A percentile compares a stretch with the other conserved stretches of the same genome.
phyloP scores from a whole-genome alignment of 2,888 invertebrate species.

The Odontothrips loti region DNA sequence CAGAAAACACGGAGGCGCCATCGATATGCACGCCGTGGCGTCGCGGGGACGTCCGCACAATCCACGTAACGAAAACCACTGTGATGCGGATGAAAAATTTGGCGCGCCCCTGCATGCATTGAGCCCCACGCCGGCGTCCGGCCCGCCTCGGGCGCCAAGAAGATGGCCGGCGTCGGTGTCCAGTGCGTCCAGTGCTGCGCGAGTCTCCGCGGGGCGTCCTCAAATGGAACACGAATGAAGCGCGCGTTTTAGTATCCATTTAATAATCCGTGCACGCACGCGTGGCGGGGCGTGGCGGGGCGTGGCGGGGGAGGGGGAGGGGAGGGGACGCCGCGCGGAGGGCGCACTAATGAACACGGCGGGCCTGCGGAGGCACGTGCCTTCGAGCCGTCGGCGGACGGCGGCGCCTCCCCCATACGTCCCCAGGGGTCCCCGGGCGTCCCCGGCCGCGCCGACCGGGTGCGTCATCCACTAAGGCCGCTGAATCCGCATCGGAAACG shows the following conservation, averaged over 20 bases:
- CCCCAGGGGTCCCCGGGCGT: background rate
- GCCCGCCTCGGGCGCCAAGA: background rate
- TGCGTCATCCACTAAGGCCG: background rate
- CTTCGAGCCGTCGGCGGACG: background rate
- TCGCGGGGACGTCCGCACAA: no score
- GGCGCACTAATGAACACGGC: slow-evolving; percentile 16
- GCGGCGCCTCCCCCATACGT: background rate
- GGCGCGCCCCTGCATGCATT: no score
- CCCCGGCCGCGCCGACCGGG: background rate
- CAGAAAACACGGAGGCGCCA: no score
- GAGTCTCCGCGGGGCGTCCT: background rate
- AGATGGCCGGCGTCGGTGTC: no score
- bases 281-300: background rate
- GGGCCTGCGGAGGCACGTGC: background rate
- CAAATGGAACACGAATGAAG: background rate
- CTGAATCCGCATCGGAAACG: background rate
- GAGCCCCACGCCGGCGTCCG: background rate
- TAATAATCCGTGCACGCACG: slow-evolving; percentile 3
- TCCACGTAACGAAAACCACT: no score
- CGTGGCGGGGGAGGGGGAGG: background rate
- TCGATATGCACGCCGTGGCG: no score
- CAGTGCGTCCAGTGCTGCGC: background rate
- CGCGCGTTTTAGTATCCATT: slow-evolving; percentile 19
- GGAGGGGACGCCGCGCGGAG: background rate
- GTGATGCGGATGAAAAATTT: no score